phyloP scores from a whole-genome alignment of 1,140 invertebrate species.

The Oryzaephilus surinamensis region DNA sequence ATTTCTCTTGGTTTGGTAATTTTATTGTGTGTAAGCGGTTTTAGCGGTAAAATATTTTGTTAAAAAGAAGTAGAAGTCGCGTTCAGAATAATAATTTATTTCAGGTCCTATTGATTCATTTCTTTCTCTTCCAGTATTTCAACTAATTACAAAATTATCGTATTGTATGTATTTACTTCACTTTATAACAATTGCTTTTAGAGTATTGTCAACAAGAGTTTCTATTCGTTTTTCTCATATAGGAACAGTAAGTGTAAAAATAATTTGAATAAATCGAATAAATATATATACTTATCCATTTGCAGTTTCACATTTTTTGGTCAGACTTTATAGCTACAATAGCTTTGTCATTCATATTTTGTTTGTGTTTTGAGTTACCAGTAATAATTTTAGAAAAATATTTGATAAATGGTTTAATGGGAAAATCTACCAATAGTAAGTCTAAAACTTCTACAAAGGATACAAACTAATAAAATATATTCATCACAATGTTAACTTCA shows the following conservation, averaged over 20 bases:
- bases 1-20: conserved; percentile 52
- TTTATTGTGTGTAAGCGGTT: conserved; percentile 50
- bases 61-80: no score
- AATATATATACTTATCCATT: neutral
- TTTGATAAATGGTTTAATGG: neutral
- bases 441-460: no score
- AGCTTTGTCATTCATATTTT: conserved; percentile 1
- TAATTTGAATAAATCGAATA: no score
- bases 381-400: conserved; percentile 10
- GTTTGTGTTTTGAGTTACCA: conserved; percentile 10
- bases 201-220: neutral
- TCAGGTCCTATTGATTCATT: conserved; percentile 25
- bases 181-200: conserved; percentile 2
- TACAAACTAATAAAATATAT: no score
- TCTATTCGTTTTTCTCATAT: neutral
- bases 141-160: conserved; percentile 11
- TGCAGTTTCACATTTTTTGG: conserved; percentile 9
- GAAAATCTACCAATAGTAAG: no score
- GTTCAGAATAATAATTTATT: no score
- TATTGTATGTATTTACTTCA: conserved; percentile 18
- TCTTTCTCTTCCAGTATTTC: conserved; percentile 13
- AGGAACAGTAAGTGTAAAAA: neutral
- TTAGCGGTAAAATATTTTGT: conserved; percentile 44
- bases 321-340: conserved; percentile 5
- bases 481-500: no score